Percentiles rank a stretch among this genome's conserved stretches.
Conservation (phyloP, 2,113 vertebrate genomes). For the Beaufortia kweichowensis region DNA sequence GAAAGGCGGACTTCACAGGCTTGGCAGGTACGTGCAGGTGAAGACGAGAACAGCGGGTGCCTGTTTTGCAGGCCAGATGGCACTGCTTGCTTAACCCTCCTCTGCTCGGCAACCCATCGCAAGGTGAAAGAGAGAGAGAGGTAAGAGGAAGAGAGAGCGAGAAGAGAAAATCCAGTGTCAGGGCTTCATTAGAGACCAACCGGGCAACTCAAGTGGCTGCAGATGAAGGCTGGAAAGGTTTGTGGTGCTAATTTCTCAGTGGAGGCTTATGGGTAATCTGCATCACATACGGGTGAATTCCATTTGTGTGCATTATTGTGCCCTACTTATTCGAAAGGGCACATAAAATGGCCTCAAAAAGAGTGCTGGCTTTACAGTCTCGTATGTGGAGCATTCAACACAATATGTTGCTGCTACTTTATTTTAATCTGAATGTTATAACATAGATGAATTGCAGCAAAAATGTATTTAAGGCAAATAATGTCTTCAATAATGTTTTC, state of each 20-base stretch:
- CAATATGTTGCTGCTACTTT: no score
- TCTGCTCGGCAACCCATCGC: constrained; percentile 39
- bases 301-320: no score
- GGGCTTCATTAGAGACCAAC: constrained; percentile 43
- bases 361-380: no score
- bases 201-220: constrained; percentile 66
- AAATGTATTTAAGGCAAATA: no score
- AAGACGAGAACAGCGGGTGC: constrained; percentile 34
- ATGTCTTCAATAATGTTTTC: no score
- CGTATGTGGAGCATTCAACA: no score
- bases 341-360: no score
- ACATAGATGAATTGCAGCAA: no score
- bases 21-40: constrained; percentile 36
- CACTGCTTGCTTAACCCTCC: constrained; percentile 34
- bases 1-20: constrained; percentile 11
- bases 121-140: constrained; percentile 53
- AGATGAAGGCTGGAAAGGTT: constrained; percentile 71
- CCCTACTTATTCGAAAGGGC: no score
- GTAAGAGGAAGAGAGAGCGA: background rate
- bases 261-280: background rate
- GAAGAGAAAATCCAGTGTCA: constrained; percentile 42
- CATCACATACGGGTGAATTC: no score
- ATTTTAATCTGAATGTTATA: no score
- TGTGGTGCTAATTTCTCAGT: constrained; percentile 65
- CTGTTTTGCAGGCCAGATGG: constrained; percentile 46